Base-by-base conservation (phyloP, 2,888 invertebrate species). In the Neocrepidodera transversa region DNA sequence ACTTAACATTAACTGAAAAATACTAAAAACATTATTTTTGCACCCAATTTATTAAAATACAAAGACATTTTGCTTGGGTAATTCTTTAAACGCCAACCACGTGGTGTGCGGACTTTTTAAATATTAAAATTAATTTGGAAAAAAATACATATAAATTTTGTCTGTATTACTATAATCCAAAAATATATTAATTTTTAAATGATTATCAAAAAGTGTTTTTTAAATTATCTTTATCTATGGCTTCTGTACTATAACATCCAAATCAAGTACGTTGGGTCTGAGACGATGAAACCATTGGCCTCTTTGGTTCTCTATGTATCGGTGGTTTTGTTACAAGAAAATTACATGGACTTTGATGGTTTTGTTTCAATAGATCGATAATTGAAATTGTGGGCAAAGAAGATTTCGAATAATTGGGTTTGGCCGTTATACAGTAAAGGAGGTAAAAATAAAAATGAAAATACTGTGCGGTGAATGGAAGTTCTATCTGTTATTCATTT, bases 321-420 rank as follows among this genome's bases (percentile, higher is more conserved):
- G 43, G 43, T 20, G 52, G 52, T 52, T 51, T 53, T 53, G 53
- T 53, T 43, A 45, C 53, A 53, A 53, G 53, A 45, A 53, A 53
- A 53, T 53, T 53, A 53, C 53, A 53, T 17, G 35, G 43, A 43
- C 43, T 53, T 30, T 35, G 35, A 35, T 35, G 45, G 43, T 53
- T 42, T 53, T 35, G 32, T 30, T 43, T 43, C 43, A 45, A 53
- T 35, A 23, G 53, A 53, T 53, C 53, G 53, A 53, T 53, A 53
- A 53, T 53, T 53, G 43, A 35, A 45, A 53, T 53, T 53, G 53
- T 14, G 43, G 23, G 20, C 18, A 35, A 40, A 35, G 35, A 45
- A 45, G 43, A 10, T 18, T 36, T 43, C 16, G 43, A 53, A 10
- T 53, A 53, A 53, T 53, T 53, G 53, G 43, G 14, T 53, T 17